These are phyloP conservation scores for Tyto alba DNA, from an alignment of 2,113 vertebrate genomes.

Conservation along the genomic window DNA sequence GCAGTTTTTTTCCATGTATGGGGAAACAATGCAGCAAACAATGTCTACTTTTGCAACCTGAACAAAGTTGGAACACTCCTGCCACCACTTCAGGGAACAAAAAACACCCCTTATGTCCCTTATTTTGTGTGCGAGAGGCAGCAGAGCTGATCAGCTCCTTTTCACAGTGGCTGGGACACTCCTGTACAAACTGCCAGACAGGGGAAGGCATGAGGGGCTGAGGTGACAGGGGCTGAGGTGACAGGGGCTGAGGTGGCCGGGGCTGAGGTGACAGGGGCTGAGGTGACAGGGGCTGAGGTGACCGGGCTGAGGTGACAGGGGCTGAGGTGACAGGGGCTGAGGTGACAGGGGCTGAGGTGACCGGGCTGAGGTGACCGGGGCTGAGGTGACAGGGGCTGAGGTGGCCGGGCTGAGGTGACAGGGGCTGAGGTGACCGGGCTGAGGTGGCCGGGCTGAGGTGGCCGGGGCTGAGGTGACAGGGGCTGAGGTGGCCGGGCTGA, in stretches of 20 bases:
- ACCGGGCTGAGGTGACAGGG: no score
- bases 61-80: background rate
- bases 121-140: background rate
- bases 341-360: no score
- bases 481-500: background rate
- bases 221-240: no score
- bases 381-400: no score
- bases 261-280: background rate
- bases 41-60: background rate
- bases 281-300: background rate
- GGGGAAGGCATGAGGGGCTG: no score
- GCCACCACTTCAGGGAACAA: background rate
- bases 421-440: no score
- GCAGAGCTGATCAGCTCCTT: background rate
- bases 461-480: no score
- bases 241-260: background rate
- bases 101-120: background rate
- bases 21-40: background rate
- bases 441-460: background rate
- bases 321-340: no score
- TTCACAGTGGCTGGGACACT: background rate
- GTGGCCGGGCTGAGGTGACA: no score
- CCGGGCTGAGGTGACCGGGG: background rate
- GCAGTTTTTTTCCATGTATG: no score
- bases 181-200: rapidly evolving